phyloP scores from a whole-genome alignment of 2,797 vertebrate species.

The Phataginus tricuspis region DNA sequence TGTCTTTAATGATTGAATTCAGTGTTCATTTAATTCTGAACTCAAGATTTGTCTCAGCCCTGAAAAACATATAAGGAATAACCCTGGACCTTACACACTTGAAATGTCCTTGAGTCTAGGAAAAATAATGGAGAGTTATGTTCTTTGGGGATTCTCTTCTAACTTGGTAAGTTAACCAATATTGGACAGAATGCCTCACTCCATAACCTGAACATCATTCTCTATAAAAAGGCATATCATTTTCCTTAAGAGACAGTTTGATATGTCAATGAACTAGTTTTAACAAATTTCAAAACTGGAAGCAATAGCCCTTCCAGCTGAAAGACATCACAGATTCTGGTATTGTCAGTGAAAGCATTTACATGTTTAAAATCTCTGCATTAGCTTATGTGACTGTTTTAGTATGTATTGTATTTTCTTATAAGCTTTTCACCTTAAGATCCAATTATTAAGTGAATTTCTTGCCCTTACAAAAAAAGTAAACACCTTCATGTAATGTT shows the following conservation, averaged over 20 bases:
- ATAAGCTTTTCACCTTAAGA: slow-evolving; percentile 41
- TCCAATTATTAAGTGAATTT: slow-evolving; percentile 65
- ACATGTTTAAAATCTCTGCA: slow-evolving; percentile 35
- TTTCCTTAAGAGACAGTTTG: background rate
- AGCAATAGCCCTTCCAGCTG: background rate
- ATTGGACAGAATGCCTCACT: background rate
- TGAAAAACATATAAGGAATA: background rate
- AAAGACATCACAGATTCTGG: background rate
- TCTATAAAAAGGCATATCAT: slow-evolving; percentile 31
- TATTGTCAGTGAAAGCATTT: background rate
- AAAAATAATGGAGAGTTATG: background rate
- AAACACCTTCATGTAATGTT: slow-evolving; percentile 62
- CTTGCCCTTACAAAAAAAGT: slow-evolving; percentile 61
- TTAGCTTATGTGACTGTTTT: slow-evolving; percentile 33
- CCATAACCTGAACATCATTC: slow-evolving; percentile 29
- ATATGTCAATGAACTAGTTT: slow-evolving; percentile 26
- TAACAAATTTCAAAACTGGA: slow-evolving; percentile 50
- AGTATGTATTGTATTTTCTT: slow-evolving; percentile 53
- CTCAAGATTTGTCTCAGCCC: background rate
- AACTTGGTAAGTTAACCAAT: background rate
- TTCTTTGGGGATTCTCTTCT: slow-evolving; percentile 14
- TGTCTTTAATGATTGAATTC: background rate
- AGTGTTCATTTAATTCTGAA: background rate
- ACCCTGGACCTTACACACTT: background rate
- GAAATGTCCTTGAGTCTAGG: slow-evolving; percentile 17